Conservation (phyloP, 2,797 vertebrate species). For the Sebastiscus tertius region DNA sequence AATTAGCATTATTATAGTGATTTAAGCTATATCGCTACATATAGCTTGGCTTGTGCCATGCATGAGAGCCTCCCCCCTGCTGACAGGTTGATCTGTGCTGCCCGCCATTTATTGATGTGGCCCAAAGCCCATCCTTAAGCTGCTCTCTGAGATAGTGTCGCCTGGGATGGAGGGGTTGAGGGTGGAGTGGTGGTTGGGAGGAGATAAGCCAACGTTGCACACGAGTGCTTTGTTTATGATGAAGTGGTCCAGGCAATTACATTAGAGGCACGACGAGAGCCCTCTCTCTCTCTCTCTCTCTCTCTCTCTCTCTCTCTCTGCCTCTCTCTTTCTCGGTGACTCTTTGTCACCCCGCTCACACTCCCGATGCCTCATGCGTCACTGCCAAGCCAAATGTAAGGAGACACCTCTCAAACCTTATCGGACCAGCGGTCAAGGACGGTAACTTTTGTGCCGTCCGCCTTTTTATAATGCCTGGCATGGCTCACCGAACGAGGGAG, state of each 20-base stretch:
- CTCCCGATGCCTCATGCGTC: constrained; percentile 23
- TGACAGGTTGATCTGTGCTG: constrained; percentile 63
- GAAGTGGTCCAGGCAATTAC: constrained; percentile 78
- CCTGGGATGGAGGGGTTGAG: constrained; percentile 29
- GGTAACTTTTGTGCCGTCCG: constrained; percentile 42
- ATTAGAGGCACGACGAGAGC: constrained; percentile 66
- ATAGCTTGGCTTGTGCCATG: background rate
- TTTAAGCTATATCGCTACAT: background rate
- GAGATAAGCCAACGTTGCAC: constrained; percentile 66
- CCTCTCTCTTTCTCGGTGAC: background rate
- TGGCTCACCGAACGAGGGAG: constrained; percentile 23
- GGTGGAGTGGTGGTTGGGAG: constrained; percentile 44
- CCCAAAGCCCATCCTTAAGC: constrained; percentile 51
- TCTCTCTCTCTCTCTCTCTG: constrained; percentile 6
- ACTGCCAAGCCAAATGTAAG: constrained; percentile 21
- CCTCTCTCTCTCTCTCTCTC: background rate
- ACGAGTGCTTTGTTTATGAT: constrained; percentile 74
- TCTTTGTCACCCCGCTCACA: constrained; percentile 40
- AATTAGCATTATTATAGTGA: background rate
- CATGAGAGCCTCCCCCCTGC: background rate
- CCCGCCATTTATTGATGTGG: constrained; percentile 56
- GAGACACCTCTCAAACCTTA: constrained; percentile 44
- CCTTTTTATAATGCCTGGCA: constrained; percentile 33
- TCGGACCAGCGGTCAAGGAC: constrained; percentile 60
- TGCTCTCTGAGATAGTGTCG: constrained; percentile 53